A percentile compares a stretch with the other conserved stretches of the same genome.
Conservation (phyloP, 2,113 vertebrate species). For the Ranitomeya variabilis region DNA sequence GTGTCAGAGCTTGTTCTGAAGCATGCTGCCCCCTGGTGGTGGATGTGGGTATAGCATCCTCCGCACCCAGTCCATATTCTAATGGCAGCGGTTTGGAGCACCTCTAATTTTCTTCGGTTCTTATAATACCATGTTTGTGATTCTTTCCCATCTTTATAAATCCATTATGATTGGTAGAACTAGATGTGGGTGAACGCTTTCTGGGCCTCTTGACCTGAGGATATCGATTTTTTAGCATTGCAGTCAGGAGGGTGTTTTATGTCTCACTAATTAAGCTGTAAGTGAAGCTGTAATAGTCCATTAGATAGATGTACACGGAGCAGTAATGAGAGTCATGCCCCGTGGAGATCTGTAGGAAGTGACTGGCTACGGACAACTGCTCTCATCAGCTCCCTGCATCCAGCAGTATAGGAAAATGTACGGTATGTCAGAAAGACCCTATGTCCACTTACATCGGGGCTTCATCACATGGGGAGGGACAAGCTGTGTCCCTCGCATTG, state of each 20-base stretch:
- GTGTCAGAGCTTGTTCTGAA: neutral
- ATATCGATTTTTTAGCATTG: slow-evolving; percentile 17
- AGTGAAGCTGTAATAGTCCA: slow-evolving; percentile 7
- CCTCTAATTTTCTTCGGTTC: neutral
- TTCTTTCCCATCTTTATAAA: neutral
- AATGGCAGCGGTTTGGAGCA: neutral
- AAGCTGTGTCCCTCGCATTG: too few species aligned
- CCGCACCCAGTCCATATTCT: neutral
- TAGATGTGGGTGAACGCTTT: neutral
- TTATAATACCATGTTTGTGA: neutral
- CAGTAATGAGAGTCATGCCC: slow-evolving; percentile 30
- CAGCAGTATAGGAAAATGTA: neutral
- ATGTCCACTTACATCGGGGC: too few species aligned
- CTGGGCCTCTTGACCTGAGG: neutral
- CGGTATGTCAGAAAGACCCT: too few species aligned
- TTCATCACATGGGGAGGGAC: too few species aligned
- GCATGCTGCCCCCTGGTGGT: neutral
- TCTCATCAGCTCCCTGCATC: slow-evolving; percentile 9
- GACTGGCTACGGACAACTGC: slow-evolving; percentile 37
- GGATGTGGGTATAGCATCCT: neutral
- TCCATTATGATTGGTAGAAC: neutral
- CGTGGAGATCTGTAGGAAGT: slow-evolving; percentile 11
- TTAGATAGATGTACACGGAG: neutral
- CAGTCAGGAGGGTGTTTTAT: neutral
- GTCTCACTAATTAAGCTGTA: slow-evolving; percentile 43